Base-by-base conservation (phyloP, 2,113 vertebrate species). In the Salvelinus namaycush region DNA sequence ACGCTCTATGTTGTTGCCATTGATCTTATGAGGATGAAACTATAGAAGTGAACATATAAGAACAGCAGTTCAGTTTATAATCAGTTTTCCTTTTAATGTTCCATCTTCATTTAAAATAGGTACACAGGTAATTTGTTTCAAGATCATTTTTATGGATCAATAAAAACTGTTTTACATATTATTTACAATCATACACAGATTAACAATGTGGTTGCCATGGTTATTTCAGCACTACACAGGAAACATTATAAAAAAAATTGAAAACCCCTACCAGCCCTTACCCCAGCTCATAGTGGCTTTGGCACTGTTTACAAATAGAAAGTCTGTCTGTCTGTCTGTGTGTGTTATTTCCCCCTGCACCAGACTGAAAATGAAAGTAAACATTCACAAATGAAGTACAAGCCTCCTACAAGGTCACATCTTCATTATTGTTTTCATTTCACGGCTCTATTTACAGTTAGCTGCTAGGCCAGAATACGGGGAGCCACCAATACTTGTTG, bases 221-320 rank as follows among this genome's bases (percentile, higher is more conserved):
- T 76, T 44, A 68, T 62, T 48, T 69, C 68, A 77, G 65, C 34
- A 44, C 79, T 65, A 69, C 62, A 60, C 20, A 66, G 12, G 13
- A 70, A 88, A 93, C 34, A 78, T 64, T 67, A 4, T 39, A 92
- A 91, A 93, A 90, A 88, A 72, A 90, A 82, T 86, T 51, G 80
- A 74, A 76, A 88, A 74, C 27, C 1, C 76, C 78, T 18, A 29
- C 29, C 66, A 1, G 18, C 66, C 66, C 29, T 12, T 67, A n/a
- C 11, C 26, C 24, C 26, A 67, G 65, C 31, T 60, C 18, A n/a
- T 14, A 8, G 59, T 60, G 18, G 12, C 5, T 60, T 60, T 60
- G 59, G 8, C 59, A 8, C 59, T 22, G 59, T 60, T 60, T 60
- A 8, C 12, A 51, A 60, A 5, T 60, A n/a, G 59, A 22, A 22